phyloP scores from a whole-genome alignment of 2,888 invertebrate species.

The Catocala nupta region DNA sequence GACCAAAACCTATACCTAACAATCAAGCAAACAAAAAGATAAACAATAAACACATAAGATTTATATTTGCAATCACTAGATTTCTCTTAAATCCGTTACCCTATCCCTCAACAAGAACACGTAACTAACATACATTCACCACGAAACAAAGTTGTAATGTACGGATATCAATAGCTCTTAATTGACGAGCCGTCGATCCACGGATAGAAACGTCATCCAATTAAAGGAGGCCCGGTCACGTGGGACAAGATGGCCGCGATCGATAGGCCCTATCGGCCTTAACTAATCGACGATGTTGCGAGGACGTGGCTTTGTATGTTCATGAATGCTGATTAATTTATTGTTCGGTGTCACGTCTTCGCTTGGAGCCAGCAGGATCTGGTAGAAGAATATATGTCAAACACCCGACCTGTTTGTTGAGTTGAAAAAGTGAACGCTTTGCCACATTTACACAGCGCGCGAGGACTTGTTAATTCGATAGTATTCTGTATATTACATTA shows the following conservation, averaged over 20 bases:
- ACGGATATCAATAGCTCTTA: conserved; percentile 60
- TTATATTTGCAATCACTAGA: background rate
- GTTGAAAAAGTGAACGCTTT: too few species aligned
- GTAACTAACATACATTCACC: conserved; percentile 32
- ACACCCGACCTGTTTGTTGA: too few species aligned
- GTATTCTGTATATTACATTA: too few species aligned
- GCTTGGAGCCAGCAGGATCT: background rate
- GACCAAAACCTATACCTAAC: too few species aligned
- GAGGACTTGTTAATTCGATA: too few species aligned
- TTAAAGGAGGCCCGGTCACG: conserved; percentile 51
- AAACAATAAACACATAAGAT: background rate
- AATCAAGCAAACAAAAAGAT: too few species aligned
- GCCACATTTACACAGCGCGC: too few species aligned
- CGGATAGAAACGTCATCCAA: conserved; percentile 56
- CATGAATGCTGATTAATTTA: conserved; percentile 40
- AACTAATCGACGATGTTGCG: conserved; percentile 30
- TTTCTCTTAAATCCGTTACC: background rate
- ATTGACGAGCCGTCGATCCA: conserved; percentile 51
- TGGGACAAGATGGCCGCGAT: conserved; percentile 49
- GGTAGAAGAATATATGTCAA: too few species aligned
- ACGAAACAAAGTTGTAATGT: conserved; percentile 36
- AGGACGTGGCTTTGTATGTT: conserved; percentile 30
- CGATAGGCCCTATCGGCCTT: conserved; percentile 42
- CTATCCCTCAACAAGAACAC: conserved; percentile 10
- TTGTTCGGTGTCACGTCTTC: background rate